These are phyloP conservation scores for Prionailurus bengalensis DNA, from an alignment of 2,113 vertebrate genomes.

Conservation along the genomic window DNA sequence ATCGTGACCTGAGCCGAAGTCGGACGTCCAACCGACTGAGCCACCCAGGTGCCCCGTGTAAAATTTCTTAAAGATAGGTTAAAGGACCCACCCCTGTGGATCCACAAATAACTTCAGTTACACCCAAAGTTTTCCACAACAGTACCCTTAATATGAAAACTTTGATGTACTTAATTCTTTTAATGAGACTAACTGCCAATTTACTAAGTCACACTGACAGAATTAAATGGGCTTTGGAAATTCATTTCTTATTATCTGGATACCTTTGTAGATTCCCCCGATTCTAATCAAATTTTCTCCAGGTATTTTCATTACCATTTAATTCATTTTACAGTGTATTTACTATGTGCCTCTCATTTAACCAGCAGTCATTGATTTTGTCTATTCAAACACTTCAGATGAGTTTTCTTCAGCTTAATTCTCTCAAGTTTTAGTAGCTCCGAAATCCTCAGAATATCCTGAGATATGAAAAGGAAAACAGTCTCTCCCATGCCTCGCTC, in stretches of 20 bases:
- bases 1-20: no score
- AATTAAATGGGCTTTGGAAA: conserved; percentile 74
- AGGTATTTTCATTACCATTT: conserved; percentile 77
- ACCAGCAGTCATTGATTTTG: conserved; percentile 58
- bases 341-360: conserved; percentile 68
- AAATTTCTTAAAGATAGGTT: background rate
- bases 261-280: conserved; percentile 63
- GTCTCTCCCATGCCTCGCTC: background rate
- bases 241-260: conserved; percentile 65
- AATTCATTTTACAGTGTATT: conserved; percentile 76
- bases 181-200: conserved; percentile 69
- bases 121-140: conserved; percentile 20
- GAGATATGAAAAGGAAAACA: conserved; percentile 3
- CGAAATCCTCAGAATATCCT: conserved; percentile 32
- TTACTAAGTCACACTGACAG: conserved; percentile 66
- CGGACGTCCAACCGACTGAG: no score
- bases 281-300: conserved; percentile 74
- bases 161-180: conserved; percentile 68
- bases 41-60: no score
- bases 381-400: conserved; percentile 64
- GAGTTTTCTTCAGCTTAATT: conserved; percentile 14
- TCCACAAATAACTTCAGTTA: background rate
- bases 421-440: conserved; percentile 47
- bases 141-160: conserved; percentile 52
- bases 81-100: background rate